A percentile compares a stretch with the other conserved stretches of the same genome.
Evolutionary conservation across 37 sponge, comb jelly and placozoan genomes (phyloP).

Genomic region (Oopsacas minuta): DNA sequence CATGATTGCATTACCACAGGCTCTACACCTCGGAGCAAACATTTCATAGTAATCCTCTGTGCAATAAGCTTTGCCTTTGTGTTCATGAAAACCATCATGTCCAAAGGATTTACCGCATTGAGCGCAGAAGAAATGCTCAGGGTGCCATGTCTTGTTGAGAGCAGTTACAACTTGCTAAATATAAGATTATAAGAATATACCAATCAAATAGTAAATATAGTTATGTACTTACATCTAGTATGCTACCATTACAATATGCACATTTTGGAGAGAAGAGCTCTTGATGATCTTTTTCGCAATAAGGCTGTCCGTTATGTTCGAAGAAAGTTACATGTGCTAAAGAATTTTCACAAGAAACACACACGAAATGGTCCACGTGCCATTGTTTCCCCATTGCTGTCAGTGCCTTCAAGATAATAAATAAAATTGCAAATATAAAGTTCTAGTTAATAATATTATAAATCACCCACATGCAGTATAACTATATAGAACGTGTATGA

Average conservation of each 20-base stretch:
- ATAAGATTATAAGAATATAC: not conserved
- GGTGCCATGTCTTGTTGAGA: conserved; percentile 93
- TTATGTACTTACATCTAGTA: conserved; percentile 61
- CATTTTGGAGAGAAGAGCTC: conserved; percentile 90
- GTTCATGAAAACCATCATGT: conserved; percentile 77
- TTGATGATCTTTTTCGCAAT: conserved; percentile 98
- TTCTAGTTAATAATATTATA: not conserved
- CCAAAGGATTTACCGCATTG: conserved; percentile 88
- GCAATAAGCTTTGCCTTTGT: conserved; percentile 89
- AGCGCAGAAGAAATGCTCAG: conserved; percentile 94
- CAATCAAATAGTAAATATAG: not conserved
- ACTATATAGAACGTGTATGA: not conserved
- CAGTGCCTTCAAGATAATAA: conserved; percentile 31
- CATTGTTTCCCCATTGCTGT: conserved; percentile 75
- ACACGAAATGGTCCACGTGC: conserved; percentile 95
- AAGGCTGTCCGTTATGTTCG: conserved; percentile 68
- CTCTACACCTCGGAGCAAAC: conserved; percentile 85
- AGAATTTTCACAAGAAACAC: conserved; percentile 63
- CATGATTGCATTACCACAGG: conserved; percentile 82
- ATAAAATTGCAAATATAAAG: not conserved
- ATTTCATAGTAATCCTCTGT: conserved; percentile 90
- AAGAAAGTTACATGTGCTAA: conserved; percentile 64
- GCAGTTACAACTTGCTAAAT: conserved; percentile 79
- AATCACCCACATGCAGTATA: not conserved
- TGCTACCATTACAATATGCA: conserved; percentile 90